Conservation (phyloP, 2,888 invertebrate species). For the Acholoe squamosa region DNA sequence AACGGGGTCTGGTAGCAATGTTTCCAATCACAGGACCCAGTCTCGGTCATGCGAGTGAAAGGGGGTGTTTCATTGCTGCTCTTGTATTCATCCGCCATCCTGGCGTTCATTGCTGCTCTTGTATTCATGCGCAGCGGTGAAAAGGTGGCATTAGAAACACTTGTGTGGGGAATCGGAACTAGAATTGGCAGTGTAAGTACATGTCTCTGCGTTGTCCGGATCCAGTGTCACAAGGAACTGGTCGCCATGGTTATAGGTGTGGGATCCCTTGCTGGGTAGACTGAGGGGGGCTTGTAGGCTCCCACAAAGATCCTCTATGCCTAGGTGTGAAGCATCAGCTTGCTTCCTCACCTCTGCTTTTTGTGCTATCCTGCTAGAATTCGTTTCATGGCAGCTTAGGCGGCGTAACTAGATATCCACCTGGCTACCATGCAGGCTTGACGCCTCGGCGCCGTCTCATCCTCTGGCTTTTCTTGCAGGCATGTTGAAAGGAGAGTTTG, state of each 20-base stretch:
- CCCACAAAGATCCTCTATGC: neutral
- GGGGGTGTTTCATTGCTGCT: neutral
- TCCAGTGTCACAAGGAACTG: too few species aligned
- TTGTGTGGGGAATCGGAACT: conserved; percentile 24
- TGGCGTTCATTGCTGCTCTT: too few species aligned
- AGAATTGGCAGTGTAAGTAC: conserved; percentile 36
- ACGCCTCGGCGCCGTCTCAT: neutral
- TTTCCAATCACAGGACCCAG: conserved; percentile 7
- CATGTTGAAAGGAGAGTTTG: neutral
- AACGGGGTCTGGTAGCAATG: neutral
- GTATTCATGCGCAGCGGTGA: too few species aligned
- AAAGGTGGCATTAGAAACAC: conserved; percentile 25
- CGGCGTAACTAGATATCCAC: neutral
- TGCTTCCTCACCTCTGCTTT: conserved; percentile 23
- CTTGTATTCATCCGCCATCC: conserved; percentile 7
- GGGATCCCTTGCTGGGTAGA: neutral
- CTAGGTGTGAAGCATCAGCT: neutral
- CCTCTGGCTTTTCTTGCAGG: neutral
- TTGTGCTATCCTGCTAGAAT: neutral
- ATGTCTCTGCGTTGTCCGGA: too few species aligned
- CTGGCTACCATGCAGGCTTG: neutral
- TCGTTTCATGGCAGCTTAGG: neutral
- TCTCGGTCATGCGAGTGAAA: neutral
- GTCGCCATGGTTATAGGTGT: too few species aligned
- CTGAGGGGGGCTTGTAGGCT: conserved; percentile 31